Evolutionary conservation across 2,888 invertebrate species (phyloP).

Genomic region (Drosophila subquinaria): DNA sequence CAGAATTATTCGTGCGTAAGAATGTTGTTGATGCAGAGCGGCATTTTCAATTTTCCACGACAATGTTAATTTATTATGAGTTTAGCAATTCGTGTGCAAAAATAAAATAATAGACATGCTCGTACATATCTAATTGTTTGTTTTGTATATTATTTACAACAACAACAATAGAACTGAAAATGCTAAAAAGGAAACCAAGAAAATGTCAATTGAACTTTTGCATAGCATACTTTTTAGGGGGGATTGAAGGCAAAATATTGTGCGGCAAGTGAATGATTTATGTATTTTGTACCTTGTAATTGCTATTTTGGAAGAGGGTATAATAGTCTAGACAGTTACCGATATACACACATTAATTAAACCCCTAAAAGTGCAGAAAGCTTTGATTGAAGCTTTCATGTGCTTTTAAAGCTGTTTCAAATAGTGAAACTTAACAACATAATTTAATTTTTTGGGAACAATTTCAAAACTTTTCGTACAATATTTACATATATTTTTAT

Average conservation of each 20-base stretch:
- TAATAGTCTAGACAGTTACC: not conserved
- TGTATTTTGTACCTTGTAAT: slow-evolving; percentile 26
- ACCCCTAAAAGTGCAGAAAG: not conserved
- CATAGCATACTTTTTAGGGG: slow-evolving; percentile 31
- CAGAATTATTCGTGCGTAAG: slow-evolving; percentile 81
- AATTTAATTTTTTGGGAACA: not conserved
- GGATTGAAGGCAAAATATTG: not conserved
- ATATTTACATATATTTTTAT: too few relatives aligned
- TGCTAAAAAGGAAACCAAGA: slow-evolving; percentile 27
- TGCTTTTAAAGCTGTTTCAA: not conserved
- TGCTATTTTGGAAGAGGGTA: not conserved
- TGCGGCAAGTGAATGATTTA: slow-evolving; percentile 37
- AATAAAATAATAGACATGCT: slow-evolving; percentile 39
- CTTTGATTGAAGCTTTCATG: too few relatives aligned
- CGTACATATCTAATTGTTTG: slow-evolving; percentile 45
- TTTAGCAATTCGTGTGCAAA: slow-evolving; percentile 81
- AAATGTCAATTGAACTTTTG: slow-evolving; percentile 64
- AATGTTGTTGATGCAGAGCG: slow-evolving; percentile 64
- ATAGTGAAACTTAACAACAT: not conserved
- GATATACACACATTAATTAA: not conserved
- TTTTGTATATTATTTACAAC: slow-evolving; percentile 25
- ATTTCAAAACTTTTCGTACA: too few relatives aligned
- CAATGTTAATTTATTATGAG: slow-evolving; percentile 78
- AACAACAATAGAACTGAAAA: not conserved
- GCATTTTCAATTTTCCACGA: slow-evolving; percentile 75